Conservation (phyloP, 1,140 invertebrate genomes). For the Scylla paramamosain region DNA sequence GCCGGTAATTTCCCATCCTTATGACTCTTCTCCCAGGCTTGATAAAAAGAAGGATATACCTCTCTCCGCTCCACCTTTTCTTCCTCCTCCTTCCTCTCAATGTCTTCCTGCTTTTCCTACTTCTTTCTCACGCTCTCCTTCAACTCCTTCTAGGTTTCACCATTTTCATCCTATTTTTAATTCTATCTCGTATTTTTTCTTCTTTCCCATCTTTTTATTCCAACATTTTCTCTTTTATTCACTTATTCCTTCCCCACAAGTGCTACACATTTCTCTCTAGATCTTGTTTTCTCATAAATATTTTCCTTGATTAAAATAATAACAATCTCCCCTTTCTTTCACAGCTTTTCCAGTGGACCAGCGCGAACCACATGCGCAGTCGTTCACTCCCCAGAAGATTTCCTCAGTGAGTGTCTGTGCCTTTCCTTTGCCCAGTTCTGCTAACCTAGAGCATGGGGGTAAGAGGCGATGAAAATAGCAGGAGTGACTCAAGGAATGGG, state of each 20-base stretch:
- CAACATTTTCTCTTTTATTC: neutral
- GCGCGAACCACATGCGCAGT: too few species aligned
- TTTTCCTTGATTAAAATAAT: neutral
- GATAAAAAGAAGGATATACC: constrained; percentile 14
- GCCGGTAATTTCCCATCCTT: constrained; percentile 25
- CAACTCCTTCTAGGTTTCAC: neutral
- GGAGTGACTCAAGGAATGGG: too few species aligned
- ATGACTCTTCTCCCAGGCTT: constrained; percentile 11
- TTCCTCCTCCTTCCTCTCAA: neutral
- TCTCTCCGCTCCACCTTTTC: neutral
- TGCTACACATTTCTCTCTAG: neutral
- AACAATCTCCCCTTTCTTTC: too few species aligned
- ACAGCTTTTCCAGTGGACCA: too few species aligned
- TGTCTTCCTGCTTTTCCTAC: neutral
- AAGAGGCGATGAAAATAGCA: neutral
- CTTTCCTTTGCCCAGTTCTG: neutral
- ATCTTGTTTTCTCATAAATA: neutral
- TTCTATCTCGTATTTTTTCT: neutral
- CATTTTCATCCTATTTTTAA: neutral
- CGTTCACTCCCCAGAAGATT: neutral
- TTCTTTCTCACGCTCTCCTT: neutral
- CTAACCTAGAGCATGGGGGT: neutral
- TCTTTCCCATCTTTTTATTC: neutral
- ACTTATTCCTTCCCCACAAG: neutral
- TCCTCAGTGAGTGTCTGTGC: neutral